These are phyloP conservation scores for Hydropsyche tenuis DNA, from an alignment of 1,140 invertebrate genomes.

Conservation along the genomic window DNA sequence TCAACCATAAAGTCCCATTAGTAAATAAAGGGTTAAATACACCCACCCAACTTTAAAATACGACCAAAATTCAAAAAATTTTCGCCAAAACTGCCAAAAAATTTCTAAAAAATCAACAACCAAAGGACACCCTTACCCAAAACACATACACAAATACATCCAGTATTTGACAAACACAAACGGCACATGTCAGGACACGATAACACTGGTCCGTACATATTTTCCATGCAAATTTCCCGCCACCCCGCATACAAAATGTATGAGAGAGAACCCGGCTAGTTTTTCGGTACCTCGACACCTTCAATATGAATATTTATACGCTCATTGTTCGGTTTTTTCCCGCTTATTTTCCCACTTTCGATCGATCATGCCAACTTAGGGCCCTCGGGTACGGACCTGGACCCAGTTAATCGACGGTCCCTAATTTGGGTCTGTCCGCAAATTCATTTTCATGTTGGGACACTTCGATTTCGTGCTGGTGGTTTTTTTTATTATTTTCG, in stretches of 20 bases:
- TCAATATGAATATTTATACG: constrained; percentile 15
- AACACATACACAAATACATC: not conserved
- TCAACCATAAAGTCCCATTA: too few relatives aligned
- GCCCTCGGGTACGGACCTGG: too few relatives aligned
- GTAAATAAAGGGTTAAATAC: too few relatives aligned
- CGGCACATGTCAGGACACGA: constrained; percentile 35
- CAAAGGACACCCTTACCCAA: not conserved
- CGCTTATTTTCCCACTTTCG: too few relatives aligned
- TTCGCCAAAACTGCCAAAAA: not conserved
- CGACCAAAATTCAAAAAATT: too few relatives aligned
- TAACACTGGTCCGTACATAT: constrained; percentile 37
- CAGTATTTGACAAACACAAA: constrained; percentile 26
- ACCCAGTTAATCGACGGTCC: too few relatives aligned
- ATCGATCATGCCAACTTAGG: too few relatives aligned
- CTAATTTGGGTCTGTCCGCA: too few relatives aligned
- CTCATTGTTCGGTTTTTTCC: not conserved
- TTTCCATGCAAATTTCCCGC: constrained; percentile 39
- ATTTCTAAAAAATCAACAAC: not conserved
- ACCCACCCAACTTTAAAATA: too few relatives aligned
- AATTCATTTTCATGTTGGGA: too few relatives aligned
- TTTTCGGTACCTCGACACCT: constrained; percentile 9
- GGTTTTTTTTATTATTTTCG: too few relatives aligned
- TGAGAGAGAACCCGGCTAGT: constrained; percentile 7
- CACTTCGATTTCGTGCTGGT: too few relatives aligned
- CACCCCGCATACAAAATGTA: constrained; percentile 14